phyloP scores from a whole-genome alignment of 1,140 invertebrate genomes.

The Pogonomyrmex californicus region DNA sequence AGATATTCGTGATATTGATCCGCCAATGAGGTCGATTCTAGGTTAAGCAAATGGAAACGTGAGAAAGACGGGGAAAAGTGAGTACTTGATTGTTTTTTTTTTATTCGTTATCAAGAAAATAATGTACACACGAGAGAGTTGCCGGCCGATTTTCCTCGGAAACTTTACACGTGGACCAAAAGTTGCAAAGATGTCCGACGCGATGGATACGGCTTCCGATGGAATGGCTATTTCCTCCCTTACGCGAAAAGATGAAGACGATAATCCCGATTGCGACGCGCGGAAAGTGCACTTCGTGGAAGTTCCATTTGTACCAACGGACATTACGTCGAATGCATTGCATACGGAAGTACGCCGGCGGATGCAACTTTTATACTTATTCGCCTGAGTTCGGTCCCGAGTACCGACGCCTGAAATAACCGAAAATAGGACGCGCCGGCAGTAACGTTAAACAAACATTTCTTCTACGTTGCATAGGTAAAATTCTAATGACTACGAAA shows the following conservation, averaged over 20 bases:
- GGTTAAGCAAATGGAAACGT: neutral
- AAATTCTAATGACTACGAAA: conserved; percentile 56
- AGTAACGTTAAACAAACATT: conserved; percentile 56
- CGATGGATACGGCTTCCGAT: conserved; percentile 58
- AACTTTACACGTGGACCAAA: neutral
- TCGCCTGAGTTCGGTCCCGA: conserved; percentile 43
- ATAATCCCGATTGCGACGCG: conserved; percentile 54
- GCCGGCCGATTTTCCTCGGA: neutral
- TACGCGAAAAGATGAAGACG: conserved; percentile 68
- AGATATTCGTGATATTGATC: neutral
- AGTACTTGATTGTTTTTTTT: conserved; percentile 20
- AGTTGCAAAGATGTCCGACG: conserved; percentile 71
- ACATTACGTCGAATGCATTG: conserved; percentile 72
- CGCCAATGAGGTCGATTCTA: conserved; percentile 1
- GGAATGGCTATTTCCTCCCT: conserved; percentile 57
- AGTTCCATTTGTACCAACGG: conserved; percentile 71
- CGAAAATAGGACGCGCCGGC: conserved; percentile 40
- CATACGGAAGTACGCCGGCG: conserved; percentile 64
- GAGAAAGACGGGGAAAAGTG: neutral
- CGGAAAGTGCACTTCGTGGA: conserved; percentile 57
- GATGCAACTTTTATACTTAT: conserved; percentile 73
- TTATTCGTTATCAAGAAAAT: neutral
- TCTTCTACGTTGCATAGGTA: conserved; percentile 28
- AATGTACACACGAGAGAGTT: neutral
- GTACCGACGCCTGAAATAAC: conserved; percentile 26